Evolutionary conservation across 2,113 vertebrate genomes (phyloP), one percentile per base, ranked within the genome.

Genomic region (Paraplagusia blochii): DNA sequence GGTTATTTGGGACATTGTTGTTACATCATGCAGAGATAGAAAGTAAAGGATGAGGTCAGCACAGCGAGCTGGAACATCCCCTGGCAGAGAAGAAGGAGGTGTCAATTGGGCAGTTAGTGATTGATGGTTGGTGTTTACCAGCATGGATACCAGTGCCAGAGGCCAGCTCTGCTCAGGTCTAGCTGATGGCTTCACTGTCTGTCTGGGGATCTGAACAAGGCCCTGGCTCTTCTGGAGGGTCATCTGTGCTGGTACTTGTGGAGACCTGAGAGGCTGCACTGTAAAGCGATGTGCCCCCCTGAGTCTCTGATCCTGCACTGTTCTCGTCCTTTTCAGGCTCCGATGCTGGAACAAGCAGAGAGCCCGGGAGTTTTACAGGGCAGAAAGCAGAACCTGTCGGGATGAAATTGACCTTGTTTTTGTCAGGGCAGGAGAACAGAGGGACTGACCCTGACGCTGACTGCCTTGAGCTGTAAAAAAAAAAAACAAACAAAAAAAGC

Each of bases 331-430:
- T 63, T 84, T 91, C 85, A 58, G 92, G 89, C 88, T 93, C 58
- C 66, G 92, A 81, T 86, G 88, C 0, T 44, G 94, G 89, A 63
- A 91, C 77, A 60, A 84, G 90, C 58, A 82, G 42, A 57, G 93
- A 90, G 15, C 93, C 94, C 12, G 95, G 90, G 17, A 99, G 92
- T 80, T 90, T 94, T 69, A 98, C 96, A 35, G 95, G 96, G 89
- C 96, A 99, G 93, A 99, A 99, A 59, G 96, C 96, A 15, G 96
- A 97, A 84, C 96, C 96, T 0, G 95, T 97, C 3, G 96, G 90
- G 88, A 96, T 98, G 92, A 99, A 99, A 90, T 99, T 99, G 85
- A 99, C 96, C 86, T 99, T 99, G 94, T 99, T 99, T 91, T 98
- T 99, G 93, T 98, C 96, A 40, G 96, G 96, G 82, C 96, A 99